These are phyloP conservation scores for Myxocyprinus asiaticus DNA, from an alignment of 2,113 vertebrate genomes.

Conservation along the genomic window DNA sequence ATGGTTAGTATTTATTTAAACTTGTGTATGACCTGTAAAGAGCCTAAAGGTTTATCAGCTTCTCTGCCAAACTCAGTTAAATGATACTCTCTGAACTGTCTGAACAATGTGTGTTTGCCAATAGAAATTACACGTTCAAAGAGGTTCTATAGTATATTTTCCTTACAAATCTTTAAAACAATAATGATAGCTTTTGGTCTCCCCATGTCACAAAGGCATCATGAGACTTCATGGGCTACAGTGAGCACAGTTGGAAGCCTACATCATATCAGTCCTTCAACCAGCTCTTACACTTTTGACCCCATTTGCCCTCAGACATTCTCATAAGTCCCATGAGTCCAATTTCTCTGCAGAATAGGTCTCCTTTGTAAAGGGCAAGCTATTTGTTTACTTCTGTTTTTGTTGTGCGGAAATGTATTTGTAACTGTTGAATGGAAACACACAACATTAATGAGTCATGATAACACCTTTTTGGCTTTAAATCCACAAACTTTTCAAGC, in stretches of 20 bases:
- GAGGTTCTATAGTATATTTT: no score
- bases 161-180: neutral
- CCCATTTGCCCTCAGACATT: slow-evolving; percentile 29
- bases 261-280: neutral
- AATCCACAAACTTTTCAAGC: no score
- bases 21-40: slow-evolving; percentile 37
- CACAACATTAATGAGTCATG: neutral
- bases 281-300: neutral
- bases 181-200: neutral
- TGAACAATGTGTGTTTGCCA: neutral
- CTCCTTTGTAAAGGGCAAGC: neutral
- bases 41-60: slow-evolving; percentile 49
- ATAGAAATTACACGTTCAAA: no score
- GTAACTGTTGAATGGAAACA: neutral
- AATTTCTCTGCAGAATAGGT: slow-evolving; percentile 41
- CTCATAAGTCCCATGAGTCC: slow-evolving; percentile 49
- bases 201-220: neutral
- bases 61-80: slow-evolving; percentile 17
- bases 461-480: no score
- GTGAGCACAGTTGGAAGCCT: no score
- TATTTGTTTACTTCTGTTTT: slow-evolving; percentile 24
- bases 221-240: neutral
- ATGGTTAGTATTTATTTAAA: slow-evolving; percentile 38
- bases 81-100: neutral
- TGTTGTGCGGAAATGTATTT: neutral